These are phyloP conservation scores for Torymus auratus DNA, from an alignment of 2,888 invertebrate genomes.

Conservation along the genomic window DNA sequence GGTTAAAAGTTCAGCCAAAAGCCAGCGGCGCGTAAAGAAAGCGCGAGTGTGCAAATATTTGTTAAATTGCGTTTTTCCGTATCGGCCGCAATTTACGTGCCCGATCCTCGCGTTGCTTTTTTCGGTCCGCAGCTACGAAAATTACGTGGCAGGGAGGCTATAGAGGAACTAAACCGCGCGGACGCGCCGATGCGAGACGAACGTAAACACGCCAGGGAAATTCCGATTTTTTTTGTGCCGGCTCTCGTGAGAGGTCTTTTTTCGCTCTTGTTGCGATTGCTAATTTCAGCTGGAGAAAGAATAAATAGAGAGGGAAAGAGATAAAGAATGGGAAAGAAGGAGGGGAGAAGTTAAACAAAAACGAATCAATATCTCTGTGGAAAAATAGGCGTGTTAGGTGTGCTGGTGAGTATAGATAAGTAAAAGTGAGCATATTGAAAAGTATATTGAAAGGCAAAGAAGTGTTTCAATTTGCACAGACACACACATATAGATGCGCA, in stretches of 20 bases:
- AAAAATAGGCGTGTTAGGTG: not conserved
- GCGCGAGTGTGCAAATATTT: conserved; percentile 24
- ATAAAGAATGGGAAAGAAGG: not conserved
- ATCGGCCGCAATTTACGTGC: conserved; percentile 14
- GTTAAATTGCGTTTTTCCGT: conserved; percentile 31
- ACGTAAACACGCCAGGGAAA: conserved; percentile 45
- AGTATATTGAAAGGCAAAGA: too few relatives aligned
- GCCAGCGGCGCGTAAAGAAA: not conserved
- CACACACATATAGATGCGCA: too few relatives aligned
- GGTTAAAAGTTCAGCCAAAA: not conserved
- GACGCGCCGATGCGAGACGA: conserved; percentile 27
- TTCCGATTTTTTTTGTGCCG: conserved; percentile 20
- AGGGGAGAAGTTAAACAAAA: not conserved
- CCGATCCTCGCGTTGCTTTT: conserved; percentile 7
- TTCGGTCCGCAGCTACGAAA: conserved; percentile 37
- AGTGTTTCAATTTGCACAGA: too few relatives aligned
- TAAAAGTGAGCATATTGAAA: too few relatives aligned
- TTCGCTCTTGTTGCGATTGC: conserved; percentile 19
- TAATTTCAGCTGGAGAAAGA: conserved; percentile 12
- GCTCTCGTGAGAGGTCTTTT: conserved; percentile 15
- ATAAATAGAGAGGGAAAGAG: not conserved
- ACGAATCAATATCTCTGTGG: not conserved
- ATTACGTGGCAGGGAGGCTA: not conserved
- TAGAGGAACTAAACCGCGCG: conserved; percentile 14
- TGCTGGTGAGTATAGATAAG: too few relatives aligned